Evolutionary conservation across 2,888 invertebrate genomes (phyloP), one percentile per base, ranked within the genome.

Genomic region (Drosophila mulleri): DNA sequence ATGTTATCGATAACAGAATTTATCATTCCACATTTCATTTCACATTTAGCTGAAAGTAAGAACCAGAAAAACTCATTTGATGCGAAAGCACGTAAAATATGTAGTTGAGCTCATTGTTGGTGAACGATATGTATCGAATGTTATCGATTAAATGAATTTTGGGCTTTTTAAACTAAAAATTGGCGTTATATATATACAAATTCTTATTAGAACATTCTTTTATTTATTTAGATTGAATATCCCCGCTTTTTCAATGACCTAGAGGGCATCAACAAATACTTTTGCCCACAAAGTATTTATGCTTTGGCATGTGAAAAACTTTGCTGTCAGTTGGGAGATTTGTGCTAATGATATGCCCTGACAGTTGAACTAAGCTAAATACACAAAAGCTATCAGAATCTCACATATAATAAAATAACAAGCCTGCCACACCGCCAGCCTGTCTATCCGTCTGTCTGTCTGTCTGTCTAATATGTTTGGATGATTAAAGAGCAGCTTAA

Each of bases 401-500:
- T 35, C 14, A 20, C 50, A 50, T 50, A 35, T 50, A 50, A 50
- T 41, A 71, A 47, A 71, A 47, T 42, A 39, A 60, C 44, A 66
- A 26, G 29, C 29, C 29, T 32, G 48, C 12, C 12, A 18, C 11
- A 1, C n/a, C 2, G 11, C 6, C 48, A n/a, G 48, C 39, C 39
- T 16, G 9, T n/a, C 26, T 9, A 11, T n/a, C 48, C 11, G 2
- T 9, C n/a, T 9, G 16, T 11, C 48, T 29, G n/a, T 9, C 29
- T 29, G 11, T 0, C 26, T 9, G 9, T 5, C 18, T 61, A 18
- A 20, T 26, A 23, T 67, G 58, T 50, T 23, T 54, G 53, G 53
- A 58, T 66, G 72, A 76, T 76, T 76, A 72, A 68, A 67, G 77
- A 35, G 57, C 45, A 68, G 59, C 50, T 76, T 76, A 76, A 76